Percentiles rank a stretch among this genome's conserved stretches.
Evolutionary conservation across 1,140 invertebrate genomes (phyloP).

Genomic region (Galleria mellonella): DNA sequence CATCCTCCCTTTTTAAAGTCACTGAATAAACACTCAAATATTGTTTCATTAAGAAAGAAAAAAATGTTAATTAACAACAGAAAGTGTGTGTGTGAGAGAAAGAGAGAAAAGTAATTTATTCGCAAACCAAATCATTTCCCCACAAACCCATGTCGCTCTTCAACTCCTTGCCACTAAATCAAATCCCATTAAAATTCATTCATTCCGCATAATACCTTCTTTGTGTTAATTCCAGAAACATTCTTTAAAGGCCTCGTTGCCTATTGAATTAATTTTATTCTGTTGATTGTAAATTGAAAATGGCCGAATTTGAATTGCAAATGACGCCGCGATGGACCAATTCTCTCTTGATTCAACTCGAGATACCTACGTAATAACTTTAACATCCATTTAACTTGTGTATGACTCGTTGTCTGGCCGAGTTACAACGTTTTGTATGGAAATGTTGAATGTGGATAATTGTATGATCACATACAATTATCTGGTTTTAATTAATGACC

Average conservation of each 20-base stretch:
- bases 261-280: conserved; percentile 41
- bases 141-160: too few relatives aligned
- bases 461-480: too few relatives aligned
- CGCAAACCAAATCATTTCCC: too few relatives aligned
- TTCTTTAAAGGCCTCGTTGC: conserved; percentile 16
- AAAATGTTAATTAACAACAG: too few relatives aligned
- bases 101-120: too few relatives aligned
- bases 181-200: conserved; percentile 6
- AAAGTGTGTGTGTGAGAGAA: too few relatives aligned
- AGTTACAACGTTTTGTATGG: too few relatives aligned
- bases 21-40: too few relatives aligned
- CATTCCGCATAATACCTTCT: conserved; percentile 8
- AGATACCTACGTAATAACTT: conserved; percentile 11
- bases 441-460: too few relatives aligned
- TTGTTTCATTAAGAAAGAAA: too few relatives aligned
- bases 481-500: too few relatives aligned
- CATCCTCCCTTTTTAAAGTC: too few relatives aligned
- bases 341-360: conserved; percentile 7
- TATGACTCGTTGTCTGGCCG: neutral
- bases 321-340: conserved; percentile 11
- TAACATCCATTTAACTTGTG: conserved; percentile 8
- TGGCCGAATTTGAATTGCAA: conserved; percentile 35
- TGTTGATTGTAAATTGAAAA: conserved; percentile 47
- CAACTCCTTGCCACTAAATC: neutral
- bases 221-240: conserved; percentile 19